Evolutionary conservation across 2,113 vertebrate species (phyloP), one percentile per base, ranked within the genome.

Genomic region (Pterocles gutturalis): DNA sequence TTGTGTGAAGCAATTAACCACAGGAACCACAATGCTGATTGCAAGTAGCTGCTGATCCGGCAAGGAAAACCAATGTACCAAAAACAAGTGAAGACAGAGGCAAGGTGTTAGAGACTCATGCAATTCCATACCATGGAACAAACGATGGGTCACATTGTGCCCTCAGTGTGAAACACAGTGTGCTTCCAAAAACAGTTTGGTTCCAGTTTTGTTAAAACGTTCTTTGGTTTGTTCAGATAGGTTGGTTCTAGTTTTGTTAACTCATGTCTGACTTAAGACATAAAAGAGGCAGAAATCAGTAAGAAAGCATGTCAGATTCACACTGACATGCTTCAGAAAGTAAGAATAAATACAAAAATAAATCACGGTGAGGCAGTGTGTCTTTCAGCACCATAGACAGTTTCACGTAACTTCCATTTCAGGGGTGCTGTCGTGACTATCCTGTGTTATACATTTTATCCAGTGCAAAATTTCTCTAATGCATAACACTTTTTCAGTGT

Each of bases 1-100:
- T 34, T 78, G 48, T 69, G 86, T 72, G 83, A 79, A 89, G 92
- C 73, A 95, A 93, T 95, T 96, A 95, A 69, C 86, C 1, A 1
- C 83, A 72, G 89, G 92, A 78, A 49, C 83, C 12, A 3, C 69
- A 48, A 8, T 49, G 83, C 76, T 95, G 94, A 95, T 92, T 90
- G 76, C 83, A 46, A 95, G 86, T 45, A 84, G 69, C 70, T 95
- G 94, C 86, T 79, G 81, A 89, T 89, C 77, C 0, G 0, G 80
- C 53, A 36, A 31, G 41, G 36, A 88, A 83, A 92, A 34, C 28
- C 0, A 3, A 72, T 4, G 0, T 33, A 48, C 48, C 89, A 84
- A 55, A 80, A 29, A 1, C 31, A 41, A 51, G 69, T 0, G 0
- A 60, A 57, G 87, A 26, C 22, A 17, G 41, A 48, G 64, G 65